Evolutionary conservation across 30 jellyfish, hydroid and myxozoan genomes (phyloP).

Genomic region (Nemopilema nomurai): DNA sequence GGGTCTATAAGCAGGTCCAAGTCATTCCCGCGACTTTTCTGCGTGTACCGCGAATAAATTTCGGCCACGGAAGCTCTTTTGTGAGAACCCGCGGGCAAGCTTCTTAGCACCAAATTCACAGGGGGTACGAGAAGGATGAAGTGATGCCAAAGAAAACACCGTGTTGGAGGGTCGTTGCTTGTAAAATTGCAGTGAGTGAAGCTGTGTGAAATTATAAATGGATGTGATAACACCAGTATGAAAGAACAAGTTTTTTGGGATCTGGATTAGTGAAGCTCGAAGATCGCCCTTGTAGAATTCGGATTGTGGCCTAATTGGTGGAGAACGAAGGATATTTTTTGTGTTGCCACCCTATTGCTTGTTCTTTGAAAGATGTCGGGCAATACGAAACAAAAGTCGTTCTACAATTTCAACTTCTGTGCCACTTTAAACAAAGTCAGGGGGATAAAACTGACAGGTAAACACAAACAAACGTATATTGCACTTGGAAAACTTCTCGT

Average conservation of each 20-base stretch:
- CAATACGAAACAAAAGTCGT: slow-evolving; percentile 55
- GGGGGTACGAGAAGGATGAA: background rate
- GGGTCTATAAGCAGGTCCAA: background rate
- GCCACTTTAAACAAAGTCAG: slow-evolving; percentile 68
- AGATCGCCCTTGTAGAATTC: background rate
- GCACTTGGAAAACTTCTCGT: background rate
- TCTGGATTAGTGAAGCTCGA: background rate
- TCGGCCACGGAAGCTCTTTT: background rate
- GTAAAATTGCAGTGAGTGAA: background rate
- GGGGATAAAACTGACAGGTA: slow-evolving; percentile 67
- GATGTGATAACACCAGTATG: background rate
- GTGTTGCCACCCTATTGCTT: background rate
- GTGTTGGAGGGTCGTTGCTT: background rate
- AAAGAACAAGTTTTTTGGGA: background rate
- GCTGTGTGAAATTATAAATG: background rate
- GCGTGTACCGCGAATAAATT: background rate
- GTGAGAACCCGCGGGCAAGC: background rate
- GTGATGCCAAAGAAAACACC: background rate
- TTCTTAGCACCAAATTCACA: background rate
- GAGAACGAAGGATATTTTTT: background rate
- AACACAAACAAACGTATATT: background rate
- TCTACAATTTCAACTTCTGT: slow-evolving; percentile 61
- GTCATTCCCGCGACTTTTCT: background rate
- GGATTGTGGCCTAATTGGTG: background rate
- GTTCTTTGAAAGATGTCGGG: slow-evolving; percentile 37